A percentile compares a stretch with the other conserved stretches of the same genome.
Conservation (phyloP, 2,797 vertebrate genomes). For the Lophius americanus region DNA sequence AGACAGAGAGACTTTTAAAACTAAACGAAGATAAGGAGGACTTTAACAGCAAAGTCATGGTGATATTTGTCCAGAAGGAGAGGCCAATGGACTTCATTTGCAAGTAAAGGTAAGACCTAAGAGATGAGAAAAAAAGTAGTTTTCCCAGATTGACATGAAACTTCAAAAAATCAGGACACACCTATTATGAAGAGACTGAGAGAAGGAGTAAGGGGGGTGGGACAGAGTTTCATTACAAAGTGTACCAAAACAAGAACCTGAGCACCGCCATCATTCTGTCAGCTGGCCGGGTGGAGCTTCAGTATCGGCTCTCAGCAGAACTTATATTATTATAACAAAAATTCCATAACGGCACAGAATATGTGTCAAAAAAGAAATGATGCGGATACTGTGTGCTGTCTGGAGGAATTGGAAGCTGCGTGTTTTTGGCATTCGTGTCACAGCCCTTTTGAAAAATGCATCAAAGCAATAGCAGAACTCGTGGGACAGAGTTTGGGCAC, state of each 20-base stretch:
- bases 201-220: slow-evolving; percentile 13
- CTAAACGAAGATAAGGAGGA: background rate
- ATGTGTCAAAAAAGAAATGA: slow-evolving; percentile 59
- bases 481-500: slow-evolving; percentile 70
- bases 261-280: slow-evolving; percentile 52
- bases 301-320: slow-evolving; percentile 51
- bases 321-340: slow-evolving; percentile 52
- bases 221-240: slow-evolving; percentile 34
- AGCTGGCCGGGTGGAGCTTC: slow-evolving; percentile 42
- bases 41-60: background rate
- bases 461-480: slow-evolving; percentile 75
- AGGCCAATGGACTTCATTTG: no score
- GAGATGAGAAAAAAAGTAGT: slow-evolving; percentile 9
- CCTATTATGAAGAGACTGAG: slow-evolving; percentile 22
- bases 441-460: slow-evolving; percentile 80
- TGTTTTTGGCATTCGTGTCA: slow-evolving; percentile 76
- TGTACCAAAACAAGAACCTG: slow-evolving; percentile 43
- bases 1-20: slow-evolving; percentile 3
- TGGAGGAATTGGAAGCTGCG: slow-evolving; percentile 59
- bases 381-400: slow-evolving; percentile 57
- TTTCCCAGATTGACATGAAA: slow-evolving; percentile 26
- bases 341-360: slow-evolving; percentile 42
- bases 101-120: background rate
- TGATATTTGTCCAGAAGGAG: background rate
- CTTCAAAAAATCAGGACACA: slow-evolving; percentile 15